Evolutionary conservation across 1,140 invertebrate genomes (phyloP).

Genomic region (Zaprionus africanus): DNA sequence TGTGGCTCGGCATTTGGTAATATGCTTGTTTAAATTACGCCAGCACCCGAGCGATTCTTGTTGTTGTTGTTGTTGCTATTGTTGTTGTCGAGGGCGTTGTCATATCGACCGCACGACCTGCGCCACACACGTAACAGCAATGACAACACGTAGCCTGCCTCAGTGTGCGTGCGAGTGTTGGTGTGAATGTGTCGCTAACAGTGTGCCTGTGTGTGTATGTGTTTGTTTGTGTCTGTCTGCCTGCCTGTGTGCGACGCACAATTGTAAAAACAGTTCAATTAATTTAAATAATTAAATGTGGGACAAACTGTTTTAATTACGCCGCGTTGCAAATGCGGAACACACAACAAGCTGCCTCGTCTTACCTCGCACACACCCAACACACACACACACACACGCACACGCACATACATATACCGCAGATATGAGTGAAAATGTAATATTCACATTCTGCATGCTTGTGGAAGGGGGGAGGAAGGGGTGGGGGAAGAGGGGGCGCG

Average conservation of each 20-base stretch:
- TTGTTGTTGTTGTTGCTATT: conserved; percentile 22
- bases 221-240: neutral
- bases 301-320: conserved; percentile 78
- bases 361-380: neutral
- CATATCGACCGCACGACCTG: conserved; percentile 78
- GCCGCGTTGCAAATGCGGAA: conserved; percentile 41
- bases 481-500: neutral
- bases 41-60: conserved; percentile 26
- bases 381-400: conserved; percentile 1
- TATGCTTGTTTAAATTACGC: conserved; percentile 77
- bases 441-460: conserved; percentile 20
- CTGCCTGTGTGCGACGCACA: conserved; percentile 20
- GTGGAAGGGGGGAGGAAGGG: no score
- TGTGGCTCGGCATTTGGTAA: conserved; percentile 74
- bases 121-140: conserved; percentile 54
- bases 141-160: conserved; percentile 19
- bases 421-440: conserved; percentile 39
- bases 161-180: neutral
- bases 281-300: conserved; percentile 81
- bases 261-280: conserved; percentile 81
- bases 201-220: conserved; percentile 6
- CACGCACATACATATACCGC: conserved; percentile 1
- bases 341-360: conserved; percentile 26
- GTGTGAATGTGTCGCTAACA: neutral
- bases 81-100: conserved; percentile 66